Conservation (phyloP, 2,113 vertebrate genomes). For the Prietella phreatophila region DNA sequence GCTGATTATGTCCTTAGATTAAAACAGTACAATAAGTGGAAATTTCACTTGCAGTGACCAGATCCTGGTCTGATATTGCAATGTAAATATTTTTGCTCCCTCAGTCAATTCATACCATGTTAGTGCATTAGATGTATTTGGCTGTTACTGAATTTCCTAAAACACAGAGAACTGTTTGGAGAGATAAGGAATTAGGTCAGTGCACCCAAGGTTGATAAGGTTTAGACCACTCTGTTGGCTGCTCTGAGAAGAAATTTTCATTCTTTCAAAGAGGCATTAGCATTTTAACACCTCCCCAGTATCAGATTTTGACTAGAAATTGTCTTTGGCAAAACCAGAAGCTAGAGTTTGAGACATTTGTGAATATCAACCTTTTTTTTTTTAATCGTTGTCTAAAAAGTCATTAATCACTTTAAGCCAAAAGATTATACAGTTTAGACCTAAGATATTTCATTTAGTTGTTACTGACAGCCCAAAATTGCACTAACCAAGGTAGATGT, state of each 20-base stretch:
- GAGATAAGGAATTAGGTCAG: conserved; percentile 71
- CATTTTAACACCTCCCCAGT: conserved; percentile 59
- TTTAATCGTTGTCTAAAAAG: conserved; percentile 45
- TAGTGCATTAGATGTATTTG: conserved; percentile 55
- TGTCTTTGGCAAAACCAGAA: conserved; percentile 65
- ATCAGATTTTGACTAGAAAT: conserved; percentile 62
- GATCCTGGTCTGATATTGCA: conserved; percentile 56
- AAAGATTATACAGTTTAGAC: conserved; percentile 43
- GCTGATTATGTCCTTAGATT: conserved; percentile 71
- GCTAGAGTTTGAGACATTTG: conserved; percentile 51
- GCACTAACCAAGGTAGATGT: not conserved
- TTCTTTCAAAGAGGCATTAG: conserved; percentile 47
- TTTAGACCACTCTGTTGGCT: conserved; percentile 50
- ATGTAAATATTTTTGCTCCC: conserved; percentile 71
- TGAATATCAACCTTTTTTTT: conserved; percentile 36
- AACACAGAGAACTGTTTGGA: conserved; percentile 63
- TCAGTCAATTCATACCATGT: conserved; percentile 48
- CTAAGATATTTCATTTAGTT: conserved; percentile 4
- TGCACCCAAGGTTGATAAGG: conserved; percentile 61
- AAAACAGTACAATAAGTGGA: conserved; percentile 73
- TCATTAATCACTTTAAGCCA: conserved; percentile 47
- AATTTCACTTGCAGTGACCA: conserved; percentile 57
- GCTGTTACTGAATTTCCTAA: conserved; percentile 67
- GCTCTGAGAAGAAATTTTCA: conserved; percentile 50
- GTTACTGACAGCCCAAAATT: not conserved